phyloP scores from a whole-genome alignment of 2,797 vertebrate species.

The Scleropages formosus region DNA sequence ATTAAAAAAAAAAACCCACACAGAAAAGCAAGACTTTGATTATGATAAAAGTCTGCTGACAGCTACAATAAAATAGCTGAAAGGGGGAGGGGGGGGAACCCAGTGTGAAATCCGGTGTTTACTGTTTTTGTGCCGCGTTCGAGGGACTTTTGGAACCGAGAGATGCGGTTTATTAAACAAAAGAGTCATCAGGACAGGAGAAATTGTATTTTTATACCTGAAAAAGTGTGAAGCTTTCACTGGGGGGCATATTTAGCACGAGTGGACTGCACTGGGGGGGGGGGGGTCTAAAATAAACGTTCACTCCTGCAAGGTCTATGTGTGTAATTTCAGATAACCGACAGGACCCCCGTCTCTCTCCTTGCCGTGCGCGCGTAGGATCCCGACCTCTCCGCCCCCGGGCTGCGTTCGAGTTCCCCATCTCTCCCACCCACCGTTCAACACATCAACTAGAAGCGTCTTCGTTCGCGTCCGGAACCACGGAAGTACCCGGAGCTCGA shows the following conservation, averaged over 20 bases:
- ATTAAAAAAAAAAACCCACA: slow-evolving; percentile 56
- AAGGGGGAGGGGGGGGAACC: neutral
- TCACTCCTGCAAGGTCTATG: neutral
- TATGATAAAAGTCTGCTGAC: slow-evolving; percentile 97
- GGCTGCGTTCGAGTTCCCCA: too few species aligned
- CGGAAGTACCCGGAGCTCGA: too few species aligned
- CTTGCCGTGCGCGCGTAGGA: too few species aligned
- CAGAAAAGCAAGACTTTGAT: slow-evolving; percentile 83
- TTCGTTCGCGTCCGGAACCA: too few species aligned
- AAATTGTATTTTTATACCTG: neutral
- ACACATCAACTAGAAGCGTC: too few species aligned
- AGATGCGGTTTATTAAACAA: slow-evolving; percentile 31
- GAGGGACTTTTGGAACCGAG: slow-evolving; percentile 2
- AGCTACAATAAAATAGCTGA: slow-evolving; percentile 77
- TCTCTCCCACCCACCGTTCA: too few species aligned
- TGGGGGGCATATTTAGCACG: slow-evolving; percentile 14
- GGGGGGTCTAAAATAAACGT: too few species aligned
- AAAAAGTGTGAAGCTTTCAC: neutral
- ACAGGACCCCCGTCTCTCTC: too few species aligned
- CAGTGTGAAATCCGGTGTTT: slow-evolving; percentile 6
- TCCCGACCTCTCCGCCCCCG: too few species aligned
- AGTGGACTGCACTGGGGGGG: neutral
- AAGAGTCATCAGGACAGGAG: slow-evolving; percentile 48
- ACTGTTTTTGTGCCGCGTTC: slow-evolving; percentile 18
- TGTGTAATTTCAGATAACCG: too few species aligned